Percentiles rank a stretch among this genome's conserved stretches.
Evolutionary conservation across 2,797 vertebrate species (phyloP).

Genomic region (Hyperoplus immaculatus): DNA sequence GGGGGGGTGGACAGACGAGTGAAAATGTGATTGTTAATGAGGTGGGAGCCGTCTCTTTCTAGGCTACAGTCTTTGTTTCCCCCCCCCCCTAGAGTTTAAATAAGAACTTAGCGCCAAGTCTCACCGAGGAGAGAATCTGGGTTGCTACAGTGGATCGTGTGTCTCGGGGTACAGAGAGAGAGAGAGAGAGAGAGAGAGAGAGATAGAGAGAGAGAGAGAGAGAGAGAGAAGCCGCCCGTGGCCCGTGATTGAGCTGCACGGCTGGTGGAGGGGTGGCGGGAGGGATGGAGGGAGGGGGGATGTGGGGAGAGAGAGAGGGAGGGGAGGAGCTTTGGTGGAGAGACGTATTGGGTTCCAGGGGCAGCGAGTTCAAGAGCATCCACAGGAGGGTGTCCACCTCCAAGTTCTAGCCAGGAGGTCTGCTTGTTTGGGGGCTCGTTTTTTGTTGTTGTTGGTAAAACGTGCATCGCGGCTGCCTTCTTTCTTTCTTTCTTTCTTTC

Average conservation of each 20-base stretch:
- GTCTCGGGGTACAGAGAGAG: constrained; percentile 77
- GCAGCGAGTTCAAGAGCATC: constrained; percentile 74
- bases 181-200: too few species aligned
- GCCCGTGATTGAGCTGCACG: constrained; percentile 70
- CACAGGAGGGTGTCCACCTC: constrained; percentile 64
- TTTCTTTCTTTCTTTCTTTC: neutral
- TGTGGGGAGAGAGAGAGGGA: constrained; percentile 37
- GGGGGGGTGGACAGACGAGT: constrained; percentile 57
- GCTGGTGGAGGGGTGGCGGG: constrained; percentile 54
- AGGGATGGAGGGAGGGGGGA: constrained; percentile 52
- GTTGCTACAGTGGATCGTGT: constrained; percentile 76
- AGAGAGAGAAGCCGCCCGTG: too few species aligned
- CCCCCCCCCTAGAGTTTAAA: constrained; percentile 46
- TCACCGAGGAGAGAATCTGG: constrained; percentile 73
- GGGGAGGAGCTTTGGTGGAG: constrained; percentile 56
- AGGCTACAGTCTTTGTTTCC: constrained; percentile 78
- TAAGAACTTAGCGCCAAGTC: constrained; percentile 73
- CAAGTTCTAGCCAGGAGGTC: constrained; percentile 55
- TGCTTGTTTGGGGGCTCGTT: constrained; percentile 11
- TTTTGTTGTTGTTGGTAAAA: neutral
- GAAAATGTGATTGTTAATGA: constrained; percentile 82
- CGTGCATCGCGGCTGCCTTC: constrained; percentile 13
- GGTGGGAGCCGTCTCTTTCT: constrained; percentile 78
- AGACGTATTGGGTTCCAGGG: constrained; percentile 71
- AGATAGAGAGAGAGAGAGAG: too few species aligned